Evolutionary conservation across 2,888 invertebrate genomes (phyloP), one percentile per base, ranked within the genome.

Genomic region (Torymus aiolomorphi): DNA sequence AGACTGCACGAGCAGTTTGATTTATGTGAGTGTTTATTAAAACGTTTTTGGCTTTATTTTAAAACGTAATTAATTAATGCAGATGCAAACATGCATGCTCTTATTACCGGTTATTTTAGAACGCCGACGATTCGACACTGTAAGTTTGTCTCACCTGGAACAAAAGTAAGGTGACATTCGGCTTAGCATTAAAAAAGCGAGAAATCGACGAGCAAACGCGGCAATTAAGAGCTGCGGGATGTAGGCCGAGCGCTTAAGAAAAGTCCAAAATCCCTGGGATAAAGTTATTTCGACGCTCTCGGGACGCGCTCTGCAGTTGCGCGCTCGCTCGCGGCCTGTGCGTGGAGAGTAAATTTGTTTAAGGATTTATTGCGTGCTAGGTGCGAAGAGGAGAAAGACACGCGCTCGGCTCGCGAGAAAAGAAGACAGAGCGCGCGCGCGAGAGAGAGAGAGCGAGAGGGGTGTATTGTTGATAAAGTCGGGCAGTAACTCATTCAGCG

Each of bases 381-480:
- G 62, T 24, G 42, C 20, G 73, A 77, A 59, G 65, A 73, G 1
- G 52, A 4, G 20, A 59, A 54, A 67, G 56, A 42, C 42, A 42
- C 42, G 42, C 42, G 42, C 42, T 42, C 42, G 16, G 63, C 56
- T 63, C 51, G 59, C 3, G 54, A 10, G 20, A 31, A 42, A 65
- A 16, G 42, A 16, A 52, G 14, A n/a, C n/a, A 69, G 72, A 62
- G 20, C 20, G 20, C n/a, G n/a, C n/a, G n/a, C n/a, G 70, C 67
- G 70, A 65, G 54, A 62, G 61, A 69, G 78, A 78, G 77, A 62
- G 74, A 75, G 77, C 63, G 63, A 75, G 67, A 63, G 67, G 49
- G 54, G 76, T 70, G 72, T 71, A 80, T 82, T 80, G 82, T 80
- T 80, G 82, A 82, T 80, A 82, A 82, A 82, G 82, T 82, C 82